Evolutionary conservation across 2,888 invertebrate genomes (phyloP).

Genomic region (Plagiodera versicolora): DNA sequence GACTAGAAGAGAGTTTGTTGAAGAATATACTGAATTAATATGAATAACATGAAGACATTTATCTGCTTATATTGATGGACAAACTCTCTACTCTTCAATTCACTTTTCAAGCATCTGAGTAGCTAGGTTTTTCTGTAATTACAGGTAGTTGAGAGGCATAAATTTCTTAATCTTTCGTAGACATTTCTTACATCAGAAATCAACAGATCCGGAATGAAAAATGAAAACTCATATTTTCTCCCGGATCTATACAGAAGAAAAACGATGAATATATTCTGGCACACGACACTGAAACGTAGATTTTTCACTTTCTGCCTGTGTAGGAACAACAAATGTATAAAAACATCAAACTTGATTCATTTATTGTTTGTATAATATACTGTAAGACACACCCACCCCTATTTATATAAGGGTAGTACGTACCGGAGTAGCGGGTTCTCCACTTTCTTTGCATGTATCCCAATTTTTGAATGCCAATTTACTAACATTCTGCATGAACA

Average conservation of each 20-base stretch:
- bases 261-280: constrained; percentile 28
- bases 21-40: neutral
- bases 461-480: constrained; percentile 16
- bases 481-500: constrained; percentile 30
- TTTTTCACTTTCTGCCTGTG: constrained; percentile 38
- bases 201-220: neutral
- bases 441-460: constrained; percentile 10
- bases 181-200: neutral
- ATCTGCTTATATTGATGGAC: constrained; percentile 18
- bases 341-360: constrained; percentile 21
- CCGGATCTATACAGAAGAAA: constrained; percentile 25
- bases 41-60: no score
- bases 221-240: constrained; percentile 7
- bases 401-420: neutral
- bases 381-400: no score
- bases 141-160: neutral
- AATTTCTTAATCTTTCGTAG: neutral
- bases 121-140: constrained; percentile 19
- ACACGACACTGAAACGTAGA: constrained; percentile 32
- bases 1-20: constrained; percentile 27
- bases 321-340: constrained; percentile 34
- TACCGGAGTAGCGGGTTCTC: neutral
- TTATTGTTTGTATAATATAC: neutral
- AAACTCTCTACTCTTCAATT: constrained; percentile 30
- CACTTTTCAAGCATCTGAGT: constrained; percentile 35